Evolutionary conservation across 1,140 invertebrate species (phyloP), one percentile per base, ranked within the genome.

Genomic region (Maconellicoccus hirsutus): DNA sequence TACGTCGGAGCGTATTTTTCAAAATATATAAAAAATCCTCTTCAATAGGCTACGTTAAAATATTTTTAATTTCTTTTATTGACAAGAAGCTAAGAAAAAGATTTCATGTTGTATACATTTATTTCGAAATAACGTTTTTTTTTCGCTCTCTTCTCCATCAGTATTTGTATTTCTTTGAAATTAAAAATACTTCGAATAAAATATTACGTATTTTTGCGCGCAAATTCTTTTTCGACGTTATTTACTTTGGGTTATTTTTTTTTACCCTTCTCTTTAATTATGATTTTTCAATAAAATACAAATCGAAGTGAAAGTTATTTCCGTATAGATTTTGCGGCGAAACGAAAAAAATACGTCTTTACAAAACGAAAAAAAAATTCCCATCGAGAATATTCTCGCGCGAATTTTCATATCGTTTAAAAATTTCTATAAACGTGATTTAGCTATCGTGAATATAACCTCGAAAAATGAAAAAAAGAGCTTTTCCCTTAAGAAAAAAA

Each of bases 41-140:
- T 52, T 52, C n/a, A 16, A 52, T 16, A 52, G 42, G 42, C 4
- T 52, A 52, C 42, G 42, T 52, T 52, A 52, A 52, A 52, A 52
- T 52, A 52, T 52, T 52, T 52, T 52, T 52, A 52, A 52, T 52
- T 52, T 52, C 42, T 52, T 52, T 52, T 52, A 52, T 52, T 52
- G 42, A 52, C 42, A 52, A 52, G 42, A 52, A 52, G 42, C 42
- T 16, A 16, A 52, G 42, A 19, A 52, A 52, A 52, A 52, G 16
- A 52, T 52, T 52, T 52, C 42, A 19, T 33, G 42, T 52, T 52
- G 42, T 52, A 52, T 52, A 52, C 42, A 52, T 19, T 52, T 52
- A 52, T 52, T 52, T 52, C n/a, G 42, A 52, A 52, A 52, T 52
- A 52, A 52, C 42, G 6, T 52, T 52, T 52, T 52, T 33, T 33